Evolutionary conservation across 1,140 invertebrate genomes (phyloP).

Genomic region (Heliconius himera): DNA sequence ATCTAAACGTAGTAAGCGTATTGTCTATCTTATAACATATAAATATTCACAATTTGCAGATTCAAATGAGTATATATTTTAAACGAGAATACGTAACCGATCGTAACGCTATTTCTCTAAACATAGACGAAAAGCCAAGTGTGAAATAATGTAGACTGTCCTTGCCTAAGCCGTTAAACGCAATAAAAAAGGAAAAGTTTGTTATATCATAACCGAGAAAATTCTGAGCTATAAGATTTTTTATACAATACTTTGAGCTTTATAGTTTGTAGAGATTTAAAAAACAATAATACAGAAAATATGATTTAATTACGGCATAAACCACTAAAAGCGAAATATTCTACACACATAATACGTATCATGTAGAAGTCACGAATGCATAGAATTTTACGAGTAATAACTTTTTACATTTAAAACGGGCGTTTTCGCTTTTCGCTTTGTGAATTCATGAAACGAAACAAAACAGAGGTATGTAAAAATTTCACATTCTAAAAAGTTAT

Average conservation of each 20-base stretch:
- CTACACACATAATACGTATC: conserved; percentile 3
- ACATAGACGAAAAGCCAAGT: too few relatives aligned
- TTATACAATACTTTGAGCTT: too few relatives aligned
- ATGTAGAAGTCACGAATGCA: conserved; percentile 31
- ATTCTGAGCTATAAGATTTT: background rate
- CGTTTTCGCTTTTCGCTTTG: conserved; percentile 55
- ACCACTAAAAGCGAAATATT: conserved; percentile 2
- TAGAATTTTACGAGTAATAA: conserved; percentile 50
- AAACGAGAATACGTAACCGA: too few relatives aligned
- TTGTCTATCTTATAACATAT: too few relatives aligned
- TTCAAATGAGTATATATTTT: too few relatives aligned
- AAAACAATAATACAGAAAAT: background rate
- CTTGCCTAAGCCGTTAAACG: too few relatives aligned
- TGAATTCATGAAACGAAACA: conserved; percentile 65
- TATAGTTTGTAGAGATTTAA: background rate
- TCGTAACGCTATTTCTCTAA: too few relatives aligned
- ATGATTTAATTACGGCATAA: background rate
- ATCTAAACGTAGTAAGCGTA: too few relatives aligned
- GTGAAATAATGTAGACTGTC: too few relatives aligned
- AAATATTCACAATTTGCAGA: too few relatives aligned
- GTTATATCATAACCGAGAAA: too few relatives aligned
- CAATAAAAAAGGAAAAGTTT: too few relatives aligned
- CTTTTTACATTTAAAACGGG: conserved; percentile 52
- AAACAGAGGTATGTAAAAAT: conserved; percentile 61
- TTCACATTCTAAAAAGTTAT: conserved; percentile 61